phyloP scores from a whole-genome alignment of 92 coral and sea anemone genomes.

The Desmophyllum pertusum region DNA sequence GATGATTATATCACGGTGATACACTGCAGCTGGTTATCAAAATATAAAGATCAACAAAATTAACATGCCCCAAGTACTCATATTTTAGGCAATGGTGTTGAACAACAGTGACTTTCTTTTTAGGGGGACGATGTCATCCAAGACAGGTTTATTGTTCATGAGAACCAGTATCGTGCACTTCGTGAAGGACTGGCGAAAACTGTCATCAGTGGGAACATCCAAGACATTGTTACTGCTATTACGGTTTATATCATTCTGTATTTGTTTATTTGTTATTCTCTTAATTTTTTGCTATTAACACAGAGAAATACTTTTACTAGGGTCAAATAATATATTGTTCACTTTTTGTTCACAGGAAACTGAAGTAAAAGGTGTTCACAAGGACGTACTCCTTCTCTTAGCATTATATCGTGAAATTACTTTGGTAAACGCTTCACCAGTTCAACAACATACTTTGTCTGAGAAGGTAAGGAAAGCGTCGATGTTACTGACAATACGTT shows the following conservation, averaged over 20 bases:
- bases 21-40: too few relatives aligned
- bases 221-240: conserved; percentile 26
- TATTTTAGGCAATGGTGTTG: neutral
- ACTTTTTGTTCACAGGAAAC: neutral
- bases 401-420: conserved; percentile 48
- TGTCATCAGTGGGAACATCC: conserved; percentile 41
- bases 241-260: conserved; percentile 46
- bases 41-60: too few relatives aligned
- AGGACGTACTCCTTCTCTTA: conserved; percentile 29
- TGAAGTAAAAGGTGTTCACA: conserved; percentile 10
- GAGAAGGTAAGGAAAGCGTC: conserved; percentile 8
- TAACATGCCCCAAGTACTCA: too few relatives aligned
- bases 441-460: conserved; percentile 10
- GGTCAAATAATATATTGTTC: too few relatives aligned
- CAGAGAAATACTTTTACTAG: too few relatives aligned
- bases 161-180: conserved; percentile 24
- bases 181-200: conserved; percentile 62
- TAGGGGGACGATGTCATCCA: conserved; percentile 36
- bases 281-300: neutral
- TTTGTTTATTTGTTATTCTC: neutral
- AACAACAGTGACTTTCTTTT: neutral
- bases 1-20: too few relatives aligned
- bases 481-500: neutral
- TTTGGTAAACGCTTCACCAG: conserved; percentile 16
- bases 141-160: conserved; percentile 49